Conservation (phyloP, 2,113 vertebrate species). For the Telmatochromis sp. region DNA sequence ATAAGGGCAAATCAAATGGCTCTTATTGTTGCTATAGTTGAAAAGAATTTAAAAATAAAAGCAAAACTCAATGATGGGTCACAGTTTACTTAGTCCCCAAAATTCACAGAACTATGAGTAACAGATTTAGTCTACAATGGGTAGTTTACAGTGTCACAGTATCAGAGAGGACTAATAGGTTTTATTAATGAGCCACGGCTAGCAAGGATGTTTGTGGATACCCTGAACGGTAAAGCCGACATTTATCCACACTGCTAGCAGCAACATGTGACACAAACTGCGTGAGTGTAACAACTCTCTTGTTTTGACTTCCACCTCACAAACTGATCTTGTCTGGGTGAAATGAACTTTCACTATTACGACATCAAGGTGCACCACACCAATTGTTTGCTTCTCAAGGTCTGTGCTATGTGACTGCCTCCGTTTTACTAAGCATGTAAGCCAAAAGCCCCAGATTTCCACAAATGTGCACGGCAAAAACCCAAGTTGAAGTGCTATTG, state of each 20-base stretch:
- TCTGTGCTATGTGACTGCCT: not conserved
- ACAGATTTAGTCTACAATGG: not conserved
- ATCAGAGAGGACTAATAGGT: not conserved
- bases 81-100: not conserved
- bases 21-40: not conserved
- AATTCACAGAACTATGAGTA: not conserved
- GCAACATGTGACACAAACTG: not conserved
- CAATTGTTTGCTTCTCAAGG: not conserved
- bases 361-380: not conserved
- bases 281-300: not conserved
- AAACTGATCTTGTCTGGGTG: not conserved
- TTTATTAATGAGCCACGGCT: not conserved
- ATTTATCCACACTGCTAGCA: not conserved
- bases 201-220: not conserved
- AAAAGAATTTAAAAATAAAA: not conserved
- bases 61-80: not conserved
- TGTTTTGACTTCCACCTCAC: constrained; percentile 18
- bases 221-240: not conserved
- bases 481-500: not conserved
- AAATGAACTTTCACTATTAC: constrained; percentile 29
- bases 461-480: not conserved
- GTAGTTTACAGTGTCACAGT: not conserved
- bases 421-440: not conserved
- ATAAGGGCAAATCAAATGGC: not conserved
- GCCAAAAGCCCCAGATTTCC: not conserved